Percentiles rank a stretch among this genome's conserved stretches.
Evolutionary conservation across 2,888 invertebrate species (phyloP).

Genomic region (Isotomurus palustris): DNA sequence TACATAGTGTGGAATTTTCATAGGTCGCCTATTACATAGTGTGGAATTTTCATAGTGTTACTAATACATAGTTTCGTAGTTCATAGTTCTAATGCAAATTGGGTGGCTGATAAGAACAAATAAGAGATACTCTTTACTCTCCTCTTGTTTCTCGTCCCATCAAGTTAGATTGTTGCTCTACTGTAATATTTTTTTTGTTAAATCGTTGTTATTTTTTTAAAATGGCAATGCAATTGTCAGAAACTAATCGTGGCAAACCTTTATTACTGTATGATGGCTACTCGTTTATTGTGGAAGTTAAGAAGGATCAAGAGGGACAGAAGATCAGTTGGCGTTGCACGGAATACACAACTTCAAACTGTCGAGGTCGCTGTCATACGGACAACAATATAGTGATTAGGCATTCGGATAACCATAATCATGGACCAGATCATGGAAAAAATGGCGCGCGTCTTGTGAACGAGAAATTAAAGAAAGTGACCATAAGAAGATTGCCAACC

Average conservation of each 20-base stretch:
- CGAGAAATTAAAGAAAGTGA: too few relatives aligned
- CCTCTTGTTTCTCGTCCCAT: too few relatives aligned
- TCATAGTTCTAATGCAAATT: too few relatives aligned
- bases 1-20: too few relatives aligned
- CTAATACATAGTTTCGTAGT: not conserved
- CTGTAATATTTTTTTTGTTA: not conserved
- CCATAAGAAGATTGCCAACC: not conserved
- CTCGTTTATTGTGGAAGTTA: not conserved
- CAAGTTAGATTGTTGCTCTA: too few relatives aligned
- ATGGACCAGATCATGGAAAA: not conserved
- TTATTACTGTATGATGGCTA: not conserved
- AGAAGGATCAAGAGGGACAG: not conserved
- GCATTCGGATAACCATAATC: not conserved
- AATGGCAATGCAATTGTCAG: not conserved
- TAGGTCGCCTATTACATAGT: not conserved
- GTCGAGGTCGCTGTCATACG: not conserved
- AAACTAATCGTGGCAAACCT: not conserved
- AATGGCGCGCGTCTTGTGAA: not conserved
- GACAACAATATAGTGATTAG: not conserved
- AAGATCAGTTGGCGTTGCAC: not conserved
- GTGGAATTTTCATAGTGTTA: not conserved
- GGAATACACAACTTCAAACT: not conserved
- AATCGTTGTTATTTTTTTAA: not conserved
- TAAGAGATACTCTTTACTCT: too few relatives aligned
- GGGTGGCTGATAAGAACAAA: too few relatives aligned